phyloP scores from a whole-genome alignment of 1,140 invertebrate species.

The Drosophila mojavensis region DNA sequence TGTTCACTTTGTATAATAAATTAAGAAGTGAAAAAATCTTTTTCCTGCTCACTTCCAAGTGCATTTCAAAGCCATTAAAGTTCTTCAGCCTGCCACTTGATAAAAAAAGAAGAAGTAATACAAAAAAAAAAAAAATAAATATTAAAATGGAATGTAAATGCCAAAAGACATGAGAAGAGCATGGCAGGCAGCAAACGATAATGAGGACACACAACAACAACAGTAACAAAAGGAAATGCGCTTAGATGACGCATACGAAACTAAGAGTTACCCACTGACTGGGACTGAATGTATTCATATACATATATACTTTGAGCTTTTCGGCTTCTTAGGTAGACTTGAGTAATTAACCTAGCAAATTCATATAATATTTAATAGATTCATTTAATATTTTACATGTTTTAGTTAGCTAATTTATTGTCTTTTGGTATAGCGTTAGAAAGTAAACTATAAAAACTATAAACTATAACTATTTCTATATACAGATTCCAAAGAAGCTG shows the following conservation, averaged over 20 bases:
- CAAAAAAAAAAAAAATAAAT: slow-evolving; percentile 20
- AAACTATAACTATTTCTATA: no score
- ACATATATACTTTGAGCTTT: no score
- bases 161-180: slow-evolving; percentile 68
- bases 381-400: no score
- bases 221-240: slow-evolving; percentile 27
- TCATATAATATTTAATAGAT: no score
- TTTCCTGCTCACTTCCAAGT: slow-evolving; percentile 56
- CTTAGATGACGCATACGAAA: neutral
- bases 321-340: no score
- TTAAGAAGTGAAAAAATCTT: slow-evolving; percentile 42
- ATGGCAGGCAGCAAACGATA: slow-evolving; percentile 71
- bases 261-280: slow-evolving; percentile 21
- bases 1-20: slow-evolving; percentile 31
- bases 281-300: no score
- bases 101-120: slow-evolving; percentile 52
- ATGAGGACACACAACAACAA: slow-evolving; percentile 74
- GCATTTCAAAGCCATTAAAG: slow-evolving; percentile 77
- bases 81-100: slow-evolving; percentile 59
- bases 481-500: no score
- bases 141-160: slow-evolving; percentile 65
- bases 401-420: no score
- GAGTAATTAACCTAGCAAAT: no score
- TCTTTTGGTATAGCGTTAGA: no score
- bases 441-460: no score